Evolutionary conservation across 2,113 vertebrate genomes (phyloP).

Genomic region (Eleginops maclovinus): DNA sequence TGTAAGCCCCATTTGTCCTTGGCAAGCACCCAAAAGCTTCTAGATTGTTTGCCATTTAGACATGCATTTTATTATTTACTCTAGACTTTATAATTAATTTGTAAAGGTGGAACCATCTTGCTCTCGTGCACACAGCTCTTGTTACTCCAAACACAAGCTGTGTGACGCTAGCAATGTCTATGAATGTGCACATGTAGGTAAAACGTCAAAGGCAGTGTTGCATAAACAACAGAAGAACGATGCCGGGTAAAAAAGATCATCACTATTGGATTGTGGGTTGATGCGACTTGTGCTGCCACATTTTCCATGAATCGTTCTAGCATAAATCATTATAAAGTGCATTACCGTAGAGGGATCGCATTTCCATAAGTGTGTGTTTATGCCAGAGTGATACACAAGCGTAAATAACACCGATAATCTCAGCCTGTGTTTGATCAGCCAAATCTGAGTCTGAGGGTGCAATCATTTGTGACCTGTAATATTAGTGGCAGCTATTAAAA

Average conservation of each 20-base stretch:
- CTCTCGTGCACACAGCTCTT: constrained; percentile 34
- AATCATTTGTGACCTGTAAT: constrained; percentile 79
- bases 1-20: constrained; percentile 58
- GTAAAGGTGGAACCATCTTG: constrained; percentile 62
- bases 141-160: constrained; percentile 16
- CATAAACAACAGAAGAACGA: constrained; percentile 20
- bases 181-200: constrained; percentile 29
- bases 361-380: constrained; percentile 79
- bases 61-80: constrained; percentile 76
- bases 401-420: constrained; percentile 82
- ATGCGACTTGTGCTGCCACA: constrained; percentile 40
- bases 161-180: constrained; percentile 1
- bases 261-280: constrained; percentile 40
- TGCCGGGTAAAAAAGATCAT: neutral
- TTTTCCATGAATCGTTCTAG: constrained; percentile 58
- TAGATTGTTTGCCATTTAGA: constrained; percentile 78
- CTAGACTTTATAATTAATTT: constrained; percentile 76
- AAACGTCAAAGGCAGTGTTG: constrained; percentile 17
- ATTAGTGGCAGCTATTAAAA: constrained; percentile 82
- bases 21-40: constrained; percentile 70
- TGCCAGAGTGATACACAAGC: constrained; percentile 75
- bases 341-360: constrained; percentile 74
- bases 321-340: constrained; percentile 81
- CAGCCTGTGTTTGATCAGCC: constrained; percentile 79
- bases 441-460: constrained; percentile 70